phyloP scores from a whole-genome alignment of 2,113 vertebrate genomes.

The Thinocorus orbignyianus region DNA sequence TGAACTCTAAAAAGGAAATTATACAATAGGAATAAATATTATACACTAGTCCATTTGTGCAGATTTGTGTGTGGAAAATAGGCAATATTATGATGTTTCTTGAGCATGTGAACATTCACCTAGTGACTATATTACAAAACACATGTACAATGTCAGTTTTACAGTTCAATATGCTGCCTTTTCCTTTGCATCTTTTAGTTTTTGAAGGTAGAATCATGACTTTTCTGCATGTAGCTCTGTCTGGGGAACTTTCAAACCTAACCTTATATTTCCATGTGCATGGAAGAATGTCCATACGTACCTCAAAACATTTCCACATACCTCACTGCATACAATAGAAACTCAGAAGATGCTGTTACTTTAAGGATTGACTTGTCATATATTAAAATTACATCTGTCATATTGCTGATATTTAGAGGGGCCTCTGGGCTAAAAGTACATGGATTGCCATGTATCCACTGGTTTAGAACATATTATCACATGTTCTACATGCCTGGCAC shows the following conservation, averaged over 20 bases:
- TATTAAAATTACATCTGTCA: not conserved
- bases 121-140: not conserved
- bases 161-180: not conserved
- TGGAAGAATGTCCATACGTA: not conserved
- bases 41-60: not conserved
- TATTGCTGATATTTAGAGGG: not conserved
- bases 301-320: not conserved
- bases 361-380: conserved; percentile 39
- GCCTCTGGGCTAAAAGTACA: not conserved
- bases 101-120: not conserved
- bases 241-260: not conserved
- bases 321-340: not conserved
- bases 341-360: not conserved
- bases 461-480: not conserved
- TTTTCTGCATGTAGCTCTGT: not conserved
- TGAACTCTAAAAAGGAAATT: not conserved
- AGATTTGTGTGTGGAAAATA: not conserved
- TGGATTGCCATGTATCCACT: not conserved
- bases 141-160: not conserved
- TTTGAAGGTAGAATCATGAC: not conserved
- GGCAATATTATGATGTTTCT: not conserved
- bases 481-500: not conserved
- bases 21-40: not conserved
- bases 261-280: not conserved
- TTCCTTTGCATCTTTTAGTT: not conserved